Conservation (phyloP, 2,113 vertebrate genomes). For the Polypterus bichir region DNA sequence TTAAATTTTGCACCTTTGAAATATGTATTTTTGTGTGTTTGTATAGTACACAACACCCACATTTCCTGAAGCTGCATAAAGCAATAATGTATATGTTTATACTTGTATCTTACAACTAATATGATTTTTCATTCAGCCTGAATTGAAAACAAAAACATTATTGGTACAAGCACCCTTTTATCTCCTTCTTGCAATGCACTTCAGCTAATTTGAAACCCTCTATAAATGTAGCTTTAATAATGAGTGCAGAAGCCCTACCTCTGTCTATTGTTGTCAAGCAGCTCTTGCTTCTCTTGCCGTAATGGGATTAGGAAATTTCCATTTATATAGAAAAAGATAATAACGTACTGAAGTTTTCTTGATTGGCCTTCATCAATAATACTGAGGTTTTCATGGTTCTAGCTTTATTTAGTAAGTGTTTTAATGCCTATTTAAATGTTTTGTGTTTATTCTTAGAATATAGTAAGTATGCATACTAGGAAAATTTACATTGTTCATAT, state of each 20-base stretch:
- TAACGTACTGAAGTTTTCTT: slow-evolving; percentile 1
- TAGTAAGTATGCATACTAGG: too few species aligned
- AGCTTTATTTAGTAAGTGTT: neutral
- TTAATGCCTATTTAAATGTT: neutral
- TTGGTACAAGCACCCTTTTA: slow-evolving; percentile 30
- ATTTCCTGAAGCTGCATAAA: too few species aligned
- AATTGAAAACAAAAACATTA: slow-evolving; percentile 26
- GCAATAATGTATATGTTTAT: too few species aligned
- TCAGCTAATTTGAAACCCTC: slow-evolving; percentile 14
- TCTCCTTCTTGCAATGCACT: slow-evolving; percentile 17
- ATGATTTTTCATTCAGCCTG: neutral
- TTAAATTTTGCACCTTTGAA: too few species aligned
- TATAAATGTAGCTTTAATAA: slow-evolving; percentile 9
- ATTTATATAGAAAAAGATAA: slow-evolving; percentile 8
- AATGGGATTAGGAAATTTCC: slow-evolving; percentile 3
- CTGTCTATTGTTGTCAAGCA: slow-evolving; percentile 15
- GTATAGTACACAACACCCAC: too few species aligned
- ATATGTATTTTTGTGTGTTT: too few species aligned
- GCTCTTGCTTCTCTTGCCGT: slow-evolving; percentile 12
- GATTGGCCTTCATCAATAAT: neutral
- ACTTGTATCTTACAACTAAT: too few species aligned
- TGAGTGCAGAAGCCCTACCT: neutral
- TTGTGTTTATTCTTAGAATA: neutral
- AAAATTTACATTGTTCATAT: too few species aligned
- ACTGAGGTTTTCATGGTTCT: neutral